Conservation (phyloP, 2,797 vertebrate species). For the Lacerta bilineata region DNA sequence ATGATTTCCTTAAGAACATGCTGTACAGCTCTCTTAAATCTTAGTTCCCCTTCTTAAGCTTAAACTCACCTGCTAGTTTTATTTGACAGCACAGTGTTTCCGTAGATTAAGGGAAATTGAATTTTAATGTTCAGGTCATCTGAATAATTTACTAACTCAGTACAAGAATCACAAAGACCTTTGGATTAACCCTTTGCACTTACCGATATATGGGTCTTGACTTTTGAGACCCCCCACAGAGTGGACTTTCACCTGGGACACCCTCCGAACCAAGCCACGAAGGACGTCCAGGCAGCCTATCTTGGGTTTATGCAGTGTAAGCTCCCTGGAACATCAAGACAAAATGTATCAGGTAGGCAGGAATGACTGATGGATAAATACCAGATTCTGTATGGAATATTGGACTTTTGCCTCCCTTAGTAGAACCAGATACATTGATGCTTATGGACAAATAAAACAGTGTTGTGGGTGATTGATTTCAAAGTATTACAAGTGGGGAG, state of each 20-base stretch:
- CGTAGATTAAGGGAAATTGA: background rate
- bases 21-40: background rate
- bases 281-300: constrained; percentile 87
- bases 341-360: background rate
- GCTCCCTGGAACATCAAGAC: constrained; percentile 82
- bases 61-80: background rate
- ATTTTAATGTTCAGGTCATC: background rate
- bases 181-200: constrained; percentile 22
- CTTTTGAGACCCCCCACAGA: constrained; percentile 85
- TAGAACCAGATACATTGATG: background rate
- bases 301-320: constrained; percentile 86
- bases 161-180: background rate
- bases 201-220: constrained; percentile 82
- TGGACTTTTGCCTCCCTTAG: background rate
- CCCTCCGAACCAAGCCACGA: constrained; percentile 86
- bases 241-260: constrained; percentile 88
- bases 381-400: background rate
- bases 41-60: background rate
- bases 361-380: background rate
- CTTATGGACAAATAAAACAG: background rate
- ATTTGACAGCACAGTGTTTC: background rate
- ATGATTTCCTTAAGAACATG: background rate
- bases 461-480: background rate
- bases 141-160: background rate
- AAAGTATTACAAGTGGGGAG: background rate